phyloP scores from a whole-genome alignment of 1,140 invertebrate genomes.

The Dryas iulia region DNA sequence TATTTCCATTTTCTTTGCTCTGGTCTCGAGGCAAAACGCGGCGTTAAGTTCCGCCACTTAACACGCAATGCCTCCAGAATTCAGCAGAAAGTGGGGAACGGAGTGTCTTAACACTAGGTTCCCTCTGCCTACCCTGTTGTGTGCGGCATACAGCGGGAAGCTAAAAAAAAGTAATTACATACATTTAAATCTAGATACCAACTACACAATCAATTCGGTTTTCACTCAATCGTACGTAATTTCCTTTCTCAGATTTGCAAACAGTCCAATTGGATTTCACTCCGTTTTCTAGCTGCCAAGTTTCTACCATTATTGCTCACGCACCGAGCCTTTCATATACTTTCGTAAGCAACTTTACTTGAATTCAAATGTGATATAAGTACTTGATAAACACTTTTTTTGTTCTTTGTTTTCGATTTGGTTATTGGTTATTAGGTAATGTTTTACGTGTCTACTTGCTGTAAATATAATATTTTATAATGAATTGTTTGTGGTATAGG shows the following conservation, averaged over 20 bases:
- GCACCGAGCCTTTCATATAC: constrained; percentile 29
- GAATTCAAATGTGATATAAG: background rate
- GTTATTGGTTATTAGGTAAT: background rate
- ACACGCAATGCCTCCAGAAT: no score
- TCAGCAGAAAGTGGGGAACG: no score
- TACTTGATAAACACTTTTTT: background rate
- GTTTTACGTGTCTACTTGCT: no score
- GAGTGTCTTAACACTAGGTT: no score
- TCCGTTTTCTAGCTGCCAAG: constrained; percentile 17
- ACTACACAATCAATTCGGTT: background rate
- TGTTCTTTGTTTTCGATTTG: background rate
- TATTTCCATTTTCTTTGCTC: no score
- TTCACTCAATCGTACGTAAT: background rate
- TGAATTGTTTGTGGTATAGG: no score
- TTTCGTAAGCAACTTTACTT: constrained; percentile 20
- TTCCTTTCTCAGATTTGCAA: background rate
- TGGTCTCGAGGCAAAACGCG: no score
- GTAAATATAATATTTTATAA: no score
- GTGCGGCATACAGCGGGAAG: no score
- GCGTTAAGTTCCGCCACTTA: no score
- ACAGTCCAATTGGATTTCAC: constrained; percentile 16
- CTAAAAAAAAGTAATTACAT: no score
- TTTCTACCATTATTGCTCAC: constrained; percentile 26
- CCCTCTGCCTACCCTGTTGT: no score
- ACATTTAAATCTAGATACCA: background rate